Evolutionary conservation across 1,140 invertebrate genomes (phyloP), one percentile per base, ranked within the genome.

Genomic region (Bombyx mori): DNA sequence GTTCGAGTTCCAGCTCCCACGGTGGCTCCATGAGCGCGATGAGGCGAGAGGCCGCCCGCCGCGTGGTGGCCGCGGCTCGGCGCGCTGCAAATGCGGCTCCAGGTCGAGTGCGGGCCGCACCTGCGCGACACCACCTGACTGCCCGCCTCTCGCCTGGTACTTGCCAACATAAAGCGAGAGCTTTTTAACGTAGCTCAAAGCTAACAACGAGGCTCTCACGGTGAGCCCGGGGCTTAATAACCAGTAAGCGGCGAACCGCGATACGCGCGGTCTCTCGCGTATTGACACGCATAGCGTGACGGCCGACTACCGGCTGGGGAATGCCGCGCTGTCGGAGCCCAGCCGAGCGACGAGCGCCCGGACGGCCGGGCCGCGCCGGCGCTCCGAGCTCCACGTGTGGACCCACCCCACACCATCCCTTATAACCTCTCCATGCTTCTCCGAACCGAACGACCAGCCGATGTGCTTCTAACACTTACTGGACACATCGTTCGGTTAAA

Each of bases 1-100:
- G 91, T 88, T 96, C 94, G 62, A 88, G 79, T 71, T 88, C 87
- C 58, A 88, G 76, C 68, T 88, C 87, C 87, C 87, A 88, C 57
- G 85, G 87, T 63, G 86, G 76, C 81, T 88, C 87, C 87, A 88
- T 88, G 78, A 75, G 76, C 74, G 73, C 76, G 75, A 62, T 64
- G 70, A 70, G 76, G 75, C 68, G 71, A 69, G 68, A 71, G 71
- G 71, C 61, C 73, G 71, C 70, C 68, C 73, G 72, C 69, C 69
- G 68, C 71, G 68, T 66, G 68, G 71, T 65, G 68, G 73, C 69
- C 71, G 72, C 70, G 71, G 69, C 73, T 77, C 70, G 66, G 69
- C 73, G 71, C 73, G 76, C 74, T 71, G 58, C 72, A 70, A 73
- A 69, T 71, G 74, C 73, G 72, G 74, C 71, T 71, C 71, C 72